phyloP scores from a whole-genome alignment of 2,888 invertebrate genomes.

The Drosophila imparisetae region DNA sequence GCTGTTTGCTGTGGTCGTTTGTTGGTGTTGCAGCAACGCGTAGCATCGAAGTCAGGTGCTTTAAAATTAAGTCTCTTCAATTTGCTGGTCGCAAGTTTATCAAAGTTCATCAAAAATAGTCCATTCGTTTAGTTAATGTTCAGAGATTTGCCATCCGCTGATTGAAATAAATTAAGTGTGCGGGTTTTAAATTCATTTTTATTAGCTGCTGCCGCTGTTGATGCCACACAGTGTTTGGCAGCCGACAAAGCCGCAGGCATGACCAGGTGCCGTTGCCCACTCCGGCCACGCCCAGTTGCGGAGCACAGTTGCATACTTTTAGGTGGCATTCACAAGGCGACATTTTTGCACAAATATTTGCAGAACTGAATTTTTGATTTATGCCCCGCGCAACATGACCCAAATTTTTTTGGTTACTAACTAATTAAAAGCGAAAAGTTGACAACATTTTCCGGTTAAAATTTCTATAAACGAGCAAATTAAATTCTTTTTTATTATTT shows the following conservation, averaged over 20 bases:
- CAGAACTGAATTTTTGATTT: constrained; percentile 70
- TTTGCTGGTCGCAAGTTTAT: constrained; percentile 22
- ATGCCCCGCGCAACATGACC: constrained; percentile 64
- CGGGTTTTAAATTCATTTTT: constrained; percentile 38
- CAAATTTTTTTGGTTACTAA: constrained; percentile 64
- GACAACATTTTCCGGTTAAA: constrained; percentile 69
- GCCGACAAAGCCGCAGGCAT: constrained; percentile 22
- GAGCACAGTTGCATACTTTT: constrained; percentile 57
- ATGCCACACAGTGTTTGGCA: constrained; percentile 11
- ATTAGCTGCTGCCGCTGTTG: constrained; percentile 11
- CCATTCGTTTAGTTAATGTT: constrained; percentile 6
- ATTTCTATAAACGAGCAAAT: constrained; percentile 19
- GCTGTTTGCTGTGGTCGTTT: constrained; percentile 13
- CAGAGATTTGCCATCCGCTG: constrained; percentile 11
- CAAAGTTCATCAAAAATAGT: constrained; percentile 40
- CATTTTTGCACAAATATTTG: constrained; percentile 65
- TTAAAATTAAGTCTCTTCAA: constrained; percentile 37
- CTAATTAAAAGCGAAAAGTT: constrained; percentile 79
- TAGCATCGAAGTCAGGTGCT: constrained; percentile 35
- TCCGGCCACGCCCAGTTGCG: constrained; percentile 30
- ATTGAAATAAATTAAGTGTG: constrained; percentile 47
- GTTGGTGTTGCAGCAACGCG: constrained; percentile 28
- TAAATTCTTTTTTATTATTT: constrained; percentile 24
- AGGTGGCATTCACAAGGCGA: constrained; percentile 48
- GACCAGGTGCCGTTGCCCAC: constrained; percentile 32